Base-by-base conservation (phyloP, 1,140 invertebrate genomes). In the Liolophura sinensis region DNA sequence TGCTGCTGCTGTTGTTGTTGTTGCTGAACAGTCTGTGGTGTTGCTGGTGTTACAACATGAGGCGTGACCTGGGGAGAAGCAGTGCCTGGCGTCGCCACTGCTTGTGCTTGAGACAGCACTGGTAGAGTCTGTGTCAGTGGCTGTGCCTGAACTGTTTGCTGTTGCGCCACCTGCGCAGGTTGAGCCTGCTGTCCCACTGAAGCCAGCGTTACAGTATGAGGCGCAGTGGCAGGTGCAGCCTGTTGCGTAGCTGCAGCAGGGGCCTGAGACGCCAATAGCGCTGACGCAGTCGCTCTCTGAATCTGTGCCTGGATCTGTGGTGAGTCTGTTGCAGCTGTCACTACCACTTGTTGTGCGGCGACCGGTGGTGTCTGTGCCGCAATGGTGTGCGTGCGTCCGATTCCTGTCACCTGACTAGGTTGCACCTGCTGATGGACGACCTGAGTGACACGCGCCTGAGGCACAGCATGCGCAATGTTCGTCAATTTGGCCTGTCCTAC, bases 331-430 rank as follows among this genome's bases (percentile, higher is more conserved):
- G 31, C 31, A 40, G 60, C 20, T 61, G 60, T 16, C 12, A 49
- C 46, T 20, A 49, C 50, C n/a, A 61, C 47, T 49, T 62, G 58
- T 16, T 46, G 51, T 48, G 61, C 49, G 25, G 58, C 52, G 16
- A 56, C n/a, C 27, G 64, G 65, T 4, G 59, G n/a, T 18, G 58
- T 55, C 46, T 61, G 62, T 4, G 52, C 27, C 48, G 40, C 40
- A 49, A 48, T 40, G 1, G 47, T n/a, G 20, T 22, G 46, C n/a
- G 31, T 31, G 56, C 20, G 68, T 24, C 54, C 46, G 46, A 61
- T 50, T 7, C 59, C 50, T 15, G 69, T 68, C 15, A 72, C 68
- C 57, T 75, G 73, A n/a, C 70, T 65, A 27, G 73, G 73, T 31
- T 74, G 73, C 15, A 74, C 60, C 24, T 70, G 62, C n/a, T 68